A percentile compares a stretch with the other conserved stretches of the same genome.
phyloP scores from a whole-genome alignment of 2,797 vertebrate genomes.

The Sebastes goodei region DNA sequence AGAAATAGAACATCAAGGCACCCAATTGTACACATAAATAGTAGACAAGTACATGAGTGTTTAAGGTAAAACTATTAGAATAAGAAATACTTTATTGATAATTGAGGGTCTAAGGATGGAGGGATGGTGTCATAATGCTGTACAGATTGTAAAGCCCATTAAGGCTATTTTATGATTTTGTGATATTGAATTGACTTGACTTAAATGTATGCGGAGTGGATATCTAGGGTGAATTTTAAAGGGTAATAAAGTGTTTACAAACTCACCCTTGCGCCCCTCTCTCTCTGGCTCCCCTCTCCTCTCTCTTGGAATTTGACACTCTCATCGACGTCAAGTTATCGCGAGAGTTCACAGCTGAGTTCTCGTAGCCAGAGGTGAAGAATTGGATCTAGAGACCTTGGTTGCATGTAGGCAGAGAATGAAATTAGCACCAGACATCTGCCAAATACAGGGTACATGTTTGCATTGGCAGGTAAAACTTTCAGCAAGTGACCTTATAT shows the following conservation, averaged over 20 bases:
- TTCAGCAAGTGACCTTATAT: too few species aligned
- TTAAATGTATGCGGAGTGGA: neutral
- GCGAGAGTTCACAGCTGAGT: constrained; percentile 69
- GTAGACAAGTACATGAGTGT: neutral
- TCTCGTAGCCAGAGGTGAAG: too few species aligned
- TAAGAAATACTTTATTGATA: too few species aligned
- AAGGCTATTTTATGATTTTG: neutral
- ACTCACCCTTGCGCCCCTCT: constrained; percentile 86
- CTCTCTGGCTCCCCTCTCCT: constrained; percentile 77
- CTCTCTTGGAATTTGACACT: constrained; percentile 88
- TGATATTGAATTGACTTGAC: neutral
- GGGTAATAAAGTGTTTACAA: constrained; percentile 86
- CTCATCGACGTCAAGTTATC: constrained; percentile 77
- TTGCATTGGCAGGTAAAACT: too few species aligned
- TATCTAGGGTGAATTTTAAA: constrained; percentile 46
- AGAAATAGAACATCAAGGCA: neutral
- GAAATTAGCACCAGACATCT: too few species aligned
- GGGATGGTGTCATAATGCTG: neutral
- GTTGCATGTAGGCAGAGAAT: too few species aligned
- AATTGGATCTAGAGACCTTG: too few species aligned
- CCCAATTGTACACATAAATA: neutral
- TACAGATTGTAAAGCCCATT: neutral
- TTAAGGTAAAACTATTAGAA: neutral
- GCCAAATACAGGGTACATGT: too few species aligned
- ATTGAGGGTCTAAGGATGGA: neutral